Base-by-base conservation (phyloP, 2,797 vertebrate genomes). In the Lagocephalus sceleratus region DNA sequence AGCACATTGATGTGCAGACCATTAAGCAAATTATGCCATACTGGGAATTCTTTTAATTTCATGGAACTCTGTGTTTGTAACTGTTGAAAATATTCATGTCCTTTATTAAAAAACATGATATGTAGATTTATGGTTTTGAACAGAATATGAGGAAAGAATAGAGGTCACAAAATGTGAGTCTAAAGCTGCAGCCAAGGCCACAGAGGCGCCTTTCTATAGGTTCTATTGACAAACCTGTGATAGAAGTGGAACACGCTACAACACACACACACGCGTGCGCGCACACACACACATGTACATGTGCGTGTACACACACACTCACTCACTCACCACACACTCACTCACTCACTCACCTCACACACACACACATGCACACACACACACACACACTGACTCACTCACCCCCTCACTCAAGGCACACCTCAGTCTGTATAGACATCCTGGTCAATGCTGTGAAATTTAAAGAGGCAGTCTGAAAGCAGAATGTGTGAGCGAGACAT, bases 141-240 rank as follows among this genome's bases (percentile, higher is more conserved):
- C 3, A 2, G 0, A 42, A 51, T 38, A 5, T 43, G 41, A 16
- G 1, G 35, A 11, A n/a, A 41, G 22, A 61, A 48, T 8, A 46
- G 16, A 59, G 54, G 29, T 53, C 15, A 20, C 20, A 44, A 68
- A 29, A 26, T 51, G 38, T 35, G 20, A 12, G 29, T 67, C 38
- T 61, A 50, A 60, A 57, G 57, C 58, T 44, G 50, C 32, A 63
- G 68, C 38, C 76, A 81, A 79, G 78, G 81, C 66, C 64, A 47
- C 20, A 16, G 20, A 52, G 38, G 64, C 48, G 1, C 23, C 9
- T 41, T 59, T 57, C 49, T 57, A 29, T 48, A 17, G 46, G 62
- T 72, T 66, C 57, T 60, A 59, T 51, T 63, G 65, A 60, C 0
- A 11, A 35, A 35, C 32, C 32, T 35, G 32, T 35, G 32, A 35